Conservation (phyloP, 2,888 invertebrate species). For the Mactromeris polynyma region DNA sequence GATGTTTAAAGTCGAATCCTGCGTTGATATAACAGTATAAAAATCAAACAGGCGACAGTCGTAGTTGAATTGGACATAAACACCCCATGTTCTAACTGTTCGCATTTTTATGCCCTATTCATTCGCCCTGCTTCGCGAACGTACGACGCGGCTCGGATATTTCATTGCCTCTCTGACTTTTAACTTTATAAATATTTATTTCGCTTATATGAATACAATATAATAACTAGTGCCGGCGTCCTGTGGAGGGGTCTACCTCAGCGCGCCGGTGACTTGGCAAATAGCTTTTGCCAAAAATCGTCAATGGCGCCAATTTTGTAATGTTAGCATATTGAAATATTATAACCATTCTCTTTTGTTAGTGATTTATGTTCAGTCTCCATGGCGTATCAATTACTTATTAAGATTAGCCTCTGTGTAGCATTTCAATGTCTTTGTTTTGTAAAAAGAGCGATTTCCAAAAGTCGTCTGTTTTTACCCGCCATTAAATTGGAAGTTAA, state of each 20-base stretch:
- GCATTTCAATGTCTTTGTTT: slow-evolving; percentile 48
- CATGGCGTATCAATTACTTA: slow-evolving; percentile 39
- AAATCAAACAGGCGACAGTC: slow-evolving; percentile 38
- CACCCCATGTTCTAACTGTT: slow-evolving; percentile 38
- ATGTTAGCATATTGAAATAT: slow-evolving; percentile 64
- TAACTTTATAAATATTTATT: slow-evolving; percentile 52
- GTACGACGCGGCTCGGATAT: slow-evolving; percentile 29
- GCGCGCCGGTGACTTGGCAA: slow-evolving; percentile 60
- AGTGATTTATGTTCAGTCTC: slow-evolving; percentile 56
- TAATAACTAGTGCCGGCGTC: slow-evolving; percentile 48
- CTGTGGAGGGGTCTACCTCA: slow-evolving; percentile 46
- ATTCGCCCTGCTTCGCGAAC: slow-evolving; percentile 4
- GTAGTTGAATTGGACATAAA: slow-evolving; percentile 30
- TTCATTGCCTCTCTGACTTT: slow-evolving; percentile 32
- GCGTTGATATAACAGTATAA: not conserved
- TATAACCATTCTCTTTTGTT: slow-evolving; percentile 44
- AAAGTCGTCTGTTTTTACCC: slow-evolving; percentile 57
- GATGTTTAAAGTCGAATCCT: slow-evolving; percentile 30
- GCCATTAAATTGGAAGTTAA: slow-evolving; percentile 53
- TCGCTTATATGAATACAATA: slow-evolving; percentile 54
- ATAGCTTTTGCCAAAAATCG: slow-evolving; percentile 39
- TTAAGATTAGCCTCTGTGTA: slow-evolving; percentile 38
- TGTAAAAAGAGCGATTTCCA: slow-evolving; percentile 47
- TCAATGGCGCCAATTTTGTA: slow-evolving; percentile 60
- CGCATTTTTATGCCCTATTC: slow-evolving; percentile 42